These are phyloP conservation scores for Thunnus maccoyii DNA, from an alignment of 2,113 vertebrate genomes.

Conservation along the genomic window DNA sequence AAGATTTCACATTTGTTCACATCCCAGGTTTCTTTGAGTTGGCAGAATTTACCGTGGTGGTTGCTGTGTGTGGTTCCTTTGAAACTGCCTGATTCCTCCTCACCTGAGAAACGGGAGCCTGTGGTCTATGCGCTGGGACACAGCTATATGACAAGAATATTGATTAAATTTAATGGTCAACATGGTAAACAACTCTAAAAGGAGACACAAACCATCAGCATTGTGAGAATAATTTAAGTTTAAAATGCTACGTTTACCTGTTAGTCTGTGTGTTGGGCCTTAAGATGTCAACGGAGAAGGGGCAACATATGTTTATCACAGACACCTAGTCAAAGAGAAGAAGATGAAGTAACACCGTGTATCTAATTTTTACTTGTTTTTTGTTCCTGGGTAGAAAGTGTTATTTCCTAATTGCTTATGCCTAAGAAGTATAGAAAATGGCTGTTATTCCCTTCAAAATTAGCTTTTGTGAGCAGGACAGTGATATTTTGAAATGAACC, in stretches of 20 bases:
- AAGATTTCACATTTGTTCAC: neutral
- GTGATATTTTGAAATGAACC: too few species aligned
- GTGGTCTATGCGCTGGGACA: neutral
- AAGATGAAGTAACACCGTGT: neutral
- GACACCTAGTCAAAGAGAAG: constrained; percentile 18
- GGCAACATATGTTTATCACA: constrained; percentile 1
- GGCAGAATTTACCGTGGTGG: constrained; percentile 4
- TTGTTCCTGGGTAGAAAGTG: too few species aligned
- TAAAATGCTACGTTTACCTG: neutral
- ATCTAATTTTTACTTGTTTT: too few species aligned
- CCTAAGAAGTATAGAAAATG: too few species aligned
- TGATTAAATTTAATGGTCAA: neutral
- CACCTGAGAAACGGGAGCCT: neutral
- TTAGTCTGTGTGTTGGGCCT: neutral
- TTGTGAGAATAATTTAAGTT: neutral
- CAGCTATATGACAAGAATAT: neutral
- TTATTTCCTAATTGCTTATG: too few species aligned
- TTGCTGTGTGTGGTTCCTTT: neutral
- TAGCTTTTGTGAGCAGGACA: too few species aligned
- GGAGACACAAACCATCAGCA: neutral
- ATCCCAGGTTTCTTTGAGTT: neutral
- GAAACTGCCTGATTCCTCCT: neutral
- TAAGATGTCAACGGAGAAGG: neutral
- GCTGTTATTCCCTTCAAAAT: too few species aligned
- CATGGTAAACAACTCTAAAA: neutral